Percentiles rank a stretch among this genome's conserved stretches.
These are phyloP conservation scores for Drosophila neutralis DNA, from an alignment of 2,888 invertebrate species.

Conservation along the genomic window DNA sequence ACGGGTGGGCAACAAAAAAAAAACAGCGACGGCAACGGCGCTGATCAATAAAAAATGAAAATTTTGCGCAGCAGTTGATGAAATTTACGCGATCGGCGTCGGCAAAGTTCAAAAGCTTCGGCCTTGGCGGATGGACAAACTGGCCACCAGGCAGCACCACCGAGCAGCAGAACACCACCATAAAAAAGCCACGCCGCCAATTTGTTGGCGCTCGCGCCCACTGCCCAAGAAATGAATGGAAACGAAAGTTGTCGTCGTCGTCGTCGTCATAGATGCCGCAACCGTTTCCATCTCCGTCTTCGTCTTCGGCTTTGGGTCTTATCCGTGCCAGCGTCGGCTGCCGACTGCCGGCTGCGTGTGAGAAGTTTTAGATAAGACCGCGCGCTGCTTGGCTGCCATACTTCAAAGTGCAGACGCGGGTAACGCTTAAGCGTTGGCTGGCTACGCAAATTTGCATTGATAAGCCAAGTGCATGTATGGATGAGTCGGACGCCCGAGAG, in stretches of 20 bases:
- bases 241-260: conserved; percentile 43
- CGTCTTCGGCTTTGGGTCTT: conserved; percentile 23
- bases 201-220: conserved; percentile 62
- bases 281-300: neutral
- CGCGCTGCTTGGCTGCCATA: conserved; percentile 56
- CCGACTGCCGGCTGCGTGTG: conserved; percentile 66
- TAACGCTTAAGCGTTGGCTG: conserved; percentile 19
- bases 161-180: conserved; percentile 1
- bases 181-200: conserved; percentile 49
- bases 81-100: conserved; percentile 80
- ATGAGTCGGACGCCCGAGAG: conserved; percentile 5
- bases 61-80: conserved; percentile 81
- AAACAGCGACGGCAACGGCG: conserved; percentile 37
- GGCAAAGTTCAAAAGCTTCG: conserved; percentile 72
- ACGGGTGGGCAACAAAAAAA: conserved; percentile 60
- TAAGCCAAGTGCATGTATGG: conserved; percentile 39
- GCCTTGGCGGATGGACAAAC: conserved; percentile 55
- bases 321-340: conserved; percentile 36
- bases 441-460: conserved; percentile 70
- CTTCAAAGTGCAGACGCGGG: conserved; percentile 48
- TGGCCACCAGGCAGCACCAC: conserved; percentile 23
- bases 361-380: conserved; percentile 76
- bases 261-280: conserved; percentile 29
- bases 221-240: conserved; percentile 39
- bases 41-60: conserved; percentile 78